phyloP scores from a whole-genome alignment of 2,888 invertebrate species.

The Geophilus truncorum region DNA sequence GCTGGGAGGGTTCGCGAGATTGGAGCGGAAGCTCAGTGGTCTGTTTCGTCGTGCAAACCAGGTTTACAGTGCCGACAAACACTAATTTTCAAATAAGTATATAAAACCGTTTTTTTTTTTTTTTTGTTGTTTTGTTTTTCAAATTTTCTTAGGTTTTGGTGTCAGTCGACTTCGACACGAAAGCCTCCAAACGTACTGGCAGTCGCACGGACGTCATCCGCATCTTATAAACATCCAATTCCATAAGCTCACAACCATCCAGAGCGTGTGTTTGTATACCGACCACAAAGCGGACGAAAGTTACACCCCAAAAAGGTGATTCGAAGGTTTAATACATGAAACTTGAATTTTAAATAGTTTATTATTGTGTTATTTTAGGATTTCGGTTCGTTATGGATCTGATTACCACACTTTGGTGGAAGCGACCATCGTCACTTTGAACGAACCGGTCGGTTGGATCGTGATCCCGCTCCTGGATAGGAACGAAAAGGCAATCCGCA shows the following conservation, averaged over 20 bases:
- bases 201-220: slow-evolving; percentile 97
- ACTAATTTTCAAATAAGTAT: no score
- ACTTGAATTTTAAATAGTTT: neutral
- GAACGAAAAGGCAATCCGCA: slow-evolving; percentile 76
- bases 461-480: slow-evolving; percentile 85
- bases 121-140: neutral
- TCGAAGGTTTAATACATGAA: neutral
- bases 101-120: no score
- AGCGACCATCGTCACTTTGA: slow-evolving; percentile 85
- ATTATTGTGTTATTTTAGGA: slow-evolving; percentile 54
- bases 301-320: slow-evolving; percentile 83
- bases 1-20: slow-evolving; percentile 70
- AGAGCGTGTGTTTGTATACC: slow-evolving; percentile 92
- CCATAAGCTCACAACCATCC: slow-evolving; percentile 86
- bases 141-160: slow-evolving; percentile 79
- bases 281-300: slow-evolving; percentile 98
- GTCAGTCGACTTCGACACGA: slow-evolving; percentile 94
- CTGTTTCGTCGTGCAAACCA: slow-evolving; percentile 95
- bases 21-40: slow-evolving; percentile 92
- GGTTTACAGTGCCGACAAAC: no score
- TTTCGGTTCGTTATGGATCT: slow-evolving; percentile 87
- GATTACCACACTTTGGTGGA: slow-evolving; percentile 96
- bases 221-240: slow-evolving; percentile 97
- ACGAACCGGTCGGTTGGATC: slow-evolving; percentile 96
- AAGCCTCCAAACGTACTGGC: slow-evolving; percentile 97